Evolutionary conservation across 2,797 vertebrate genomes (phyloP).

Genomic region (Huso huso): DNA sequence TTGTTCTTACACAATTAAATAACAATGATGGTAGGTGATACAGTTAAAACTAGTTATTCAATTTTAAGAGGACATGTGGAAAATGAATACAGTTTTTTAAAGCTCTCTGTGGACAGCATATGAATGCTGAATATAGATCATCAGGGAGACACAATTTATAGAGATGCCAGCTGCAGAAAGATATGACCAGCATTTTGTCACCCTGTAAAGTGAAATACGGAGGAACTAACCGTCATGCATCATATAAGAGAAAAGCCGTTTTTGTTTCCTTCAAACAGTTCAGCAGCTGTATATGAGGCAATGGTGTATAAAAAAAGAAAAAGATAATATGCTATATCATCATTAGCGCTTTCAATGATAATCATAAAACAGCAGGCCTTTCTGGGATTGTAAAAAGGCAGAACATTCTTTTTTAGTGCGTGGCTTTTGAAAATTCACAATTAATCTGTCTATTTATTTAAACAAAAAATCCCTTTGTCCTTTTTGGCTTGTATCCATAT

Average conservation of each 20-base stretch:
- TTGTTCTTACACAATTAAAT: slow-evolving; percentile 50
- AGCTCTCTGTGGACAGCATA: slow-evolving; percentile 52
- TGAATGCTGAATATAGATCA: slow-evolving; percentile 51
- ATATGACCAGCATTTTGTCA: slow-evolving; percentile 52
- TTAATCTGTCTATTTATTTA: no score
- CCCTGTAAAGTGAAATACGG: slow-evolving; percentile 52
- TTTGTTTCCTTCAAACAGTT: slow-evolving; percentile 46
- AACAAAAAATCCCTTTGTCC: no score
- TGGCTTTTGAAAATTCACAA: no score
- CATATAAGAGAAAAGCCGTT: slow-evolving; percentile 21
- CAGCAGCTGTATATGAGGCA: slow-evolving; percentile 27
- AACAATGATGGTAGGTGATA: slow-evolving; percentile 43
- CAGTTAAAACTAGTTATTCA: slow-evolving; percentile 57
- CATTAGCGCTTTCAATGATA: slow-evolving; percentile 26
- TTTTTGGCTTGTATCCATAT: no score
- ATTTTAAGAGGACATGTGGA: slow-evolving; percentile 55
- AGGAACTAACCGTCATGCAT: slow-evolving; percentile 14
- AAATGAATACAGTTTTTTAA: slow-evolving; percentile 57
- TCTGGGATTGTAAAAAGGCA: slow-evolving; percentile 24
- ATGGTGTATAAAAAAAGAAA: slow-evolving; percentile 31
- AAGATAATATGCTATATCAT: slow-evolving; percentile 33
- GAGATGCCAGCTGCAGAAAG: slow-evolving; percentile 56
- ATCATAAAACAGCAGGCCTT: slow-evolving; percentile 44
- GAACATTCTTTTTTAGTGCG: no score
- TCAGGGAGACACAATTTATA: slow-evolving; percentile 46